Evolutionary conservation across 2,888 invertebrate genomes (phyloP), one percentile per base, ranked within the genome.

Genomic region (Mythimna pallens): DNA sequence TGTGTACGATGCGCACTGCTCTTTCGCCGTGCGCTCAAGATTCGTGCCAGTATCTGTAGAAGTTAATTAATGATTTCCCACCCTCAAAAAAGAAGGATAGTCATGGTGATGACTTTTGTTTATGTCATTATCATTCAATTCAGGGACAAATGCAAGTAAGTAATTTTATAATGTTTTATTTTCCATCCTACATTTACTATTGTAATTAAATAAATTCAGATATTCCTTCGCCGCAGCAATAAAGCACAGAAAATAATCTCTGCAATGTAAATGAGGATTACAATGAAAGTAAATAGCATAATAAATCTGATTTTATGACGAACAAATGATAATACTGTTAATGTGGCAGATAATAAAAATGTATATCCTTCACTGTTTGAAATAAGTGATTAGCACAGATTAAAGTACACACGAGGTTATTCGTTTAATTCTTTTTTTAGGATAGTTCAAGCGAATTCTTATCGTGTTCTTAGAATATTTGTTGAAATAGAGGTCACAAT

Each of bases 381-480:
- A 72, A 57, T 74, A 69, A 65, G 72, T 80, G 88, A 87, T 88
- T 86, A 88, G 75, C 69, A 17, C 43, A 82, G 81, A 86, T 87
- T 86, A 88, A 55, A 73, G 30, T 47, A 43, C 66, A 36, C 64
- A 55, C 65, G 70, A 76, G 70, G 71, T 65, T 75, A 62, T 68
- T 65, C n/a, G 36, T 80, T 55, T 10, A 25, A 1, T 25, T 54
- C 1, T 63, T 61, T 10, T 67, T 64, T 14, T 73, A n/a, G 22
- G 10, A 61, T 30, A 57, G 52, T 58, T 65, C 34, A 79, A 65
- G 61, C 66, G 12, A 66, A 73, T 70, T 75, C 34, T 65, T 76
- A 75, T 73, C 73, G 70, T 20, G 58, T 47, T 84, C 30, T 62
- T 61, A 10, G 34, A 52, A 59, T 43, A 54, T 62, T 63, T 70